phyloP scores from a whole-genome alignment of 2,888 invertebrate genomes.

The Tetramorium bicarinatum region DNA sequence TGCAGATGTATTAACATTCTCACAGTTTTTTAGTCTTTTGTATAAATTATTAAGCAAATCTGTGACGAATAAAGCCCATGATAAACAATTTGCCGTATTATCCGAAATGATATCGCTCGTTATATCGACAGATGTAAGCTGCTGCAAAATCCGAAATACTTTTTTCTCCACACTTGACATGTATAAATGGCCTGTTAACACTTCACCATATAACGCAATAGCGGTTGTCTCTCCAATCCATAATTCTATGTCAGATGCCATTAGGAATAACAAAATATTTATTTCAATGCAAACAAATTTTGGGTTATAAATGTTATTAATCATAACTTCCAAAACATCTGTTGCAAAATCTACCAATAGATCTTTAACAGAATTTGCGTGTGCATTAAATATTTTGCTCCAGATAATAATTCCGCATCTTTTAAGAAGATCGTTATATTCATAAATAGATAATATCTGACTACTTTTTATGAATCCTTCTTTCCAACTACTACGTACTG shows the following conservation, averaged over 20 bases:
- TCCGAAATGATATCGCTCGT: slow-evolving; percentile 74
- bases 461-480: slow-evolving; percentile 75
- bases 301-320: slow-evolving; percentile 63
- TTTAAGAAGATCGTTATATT: slow-evolving; percentile 80
- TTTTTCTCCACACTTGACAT: slow-evolving; percentile 72
- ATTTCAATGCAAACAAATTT: slow-evolving; percentile 59
- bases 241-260: slow-evolving; percentile 75
- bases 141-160: slow-evolving; percentile 68
- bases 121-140: slow-evolving; percentile 72
- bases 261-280: slow-evolving; percentile 76
- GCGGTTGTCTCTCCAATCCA: slow-evolving; percentile 80
- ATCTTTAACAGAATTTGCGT: slow-evolving; percentile 66
- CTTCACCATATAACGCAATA: slow-evolving; percentile 81
- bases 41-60: slow-evolving; percentile 78
- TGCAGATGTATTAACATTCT: slow-evolving; percentile 67
- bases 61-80: slow-evolving; percentile 82
- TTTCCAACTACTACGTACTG: slow-evolving; percentile 76
- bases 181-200: slow-evolving; percentile 82
- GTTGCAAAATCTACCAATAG: slow-evolving; percentile 74
- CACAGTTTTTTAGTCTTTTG: slow-evolving; percentile 47
- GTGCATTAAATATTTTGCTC: slow-evolving; percentile 78
- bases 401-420: slow-evolving; percentile 82
- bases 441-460: slow-evolving; percentile 67
- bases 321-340: slow-evolving; percentile 78
- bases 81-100: slow-evolving; percentile 79